Percentiles rank a stretch among this genome's conserved stretches.
phyloP scores from a whole-genome alignment of 2,888 invertebrate species.

The Euphydryas editha region DNA sequence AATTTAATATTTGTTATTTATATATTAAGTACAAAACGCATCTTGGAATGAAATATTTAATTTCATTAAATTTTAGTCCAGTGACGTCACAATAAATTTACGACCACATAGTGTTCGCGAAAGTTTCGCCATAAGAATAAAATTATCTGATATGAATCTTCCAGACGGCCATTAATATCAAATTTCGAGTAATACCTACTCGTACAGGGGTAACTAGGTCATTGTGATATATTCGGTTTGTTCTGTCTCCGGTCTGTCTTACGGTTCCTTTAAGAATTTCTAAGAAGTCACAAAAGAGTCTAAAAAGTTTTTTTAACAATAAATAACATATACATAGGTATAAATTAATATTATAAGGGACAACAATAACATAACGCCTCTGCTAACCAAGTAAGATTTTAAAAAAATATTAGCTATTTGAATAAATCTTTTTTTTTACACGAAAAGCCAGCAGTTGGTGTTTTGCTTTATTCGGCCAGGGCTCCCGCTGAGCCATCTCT shows the following conservation, averaged over 20 bases:
- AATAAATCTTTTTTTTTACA: conserved; percentile 39
- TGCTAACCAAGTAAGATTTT: conserved; percentile 18
- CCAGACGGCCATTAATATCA: conserved; percentile 49
- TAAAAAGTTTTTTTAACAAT: not conserved
- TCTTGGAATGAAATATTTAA: conserved; percentile 12
- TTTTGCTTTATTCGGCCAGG: conserved; percentile 41
- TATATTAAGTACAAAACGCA: too few species aligned
- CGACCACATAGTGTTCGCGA: conserved; percentile 69
- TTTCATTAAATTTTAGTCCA: conserved; percentile 66
- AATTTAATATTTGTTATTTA: too few species aligned
- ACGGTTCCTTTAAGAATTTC: conserved; percentile 12
- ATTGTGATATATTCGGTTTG: conserved; percentile 30
- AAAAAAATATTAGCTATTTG: conserved; percentile 30
- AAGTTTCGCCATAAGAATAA: conserved; percentile 76
- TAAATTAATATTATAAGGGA: conserved; percentile 8
- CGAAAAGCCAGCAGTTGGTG: conserved; percentile 51
- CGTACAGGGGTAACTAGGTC: conserved; percentile 44
- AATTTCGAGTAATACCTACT: conserved; percentile 43
- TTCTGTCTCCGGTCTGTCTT: conserved; percentile 16
- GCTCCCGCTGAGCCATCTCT: conserved; percentile 68
- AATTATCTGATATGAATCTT: conserved; percentile 67
- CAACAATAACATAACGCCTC: conserved; percentile 29
- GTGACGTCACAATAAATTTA: conserved; percentile 72
- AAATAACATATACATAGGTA: not conserved
- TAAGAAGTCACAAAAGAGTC: not conserved